Evolutionary conservation across 1,140 invertebrate genomes (phyloP), one percentile per base, ranked within the genome.

Genomic region (Ceratina japonica): DNA sequence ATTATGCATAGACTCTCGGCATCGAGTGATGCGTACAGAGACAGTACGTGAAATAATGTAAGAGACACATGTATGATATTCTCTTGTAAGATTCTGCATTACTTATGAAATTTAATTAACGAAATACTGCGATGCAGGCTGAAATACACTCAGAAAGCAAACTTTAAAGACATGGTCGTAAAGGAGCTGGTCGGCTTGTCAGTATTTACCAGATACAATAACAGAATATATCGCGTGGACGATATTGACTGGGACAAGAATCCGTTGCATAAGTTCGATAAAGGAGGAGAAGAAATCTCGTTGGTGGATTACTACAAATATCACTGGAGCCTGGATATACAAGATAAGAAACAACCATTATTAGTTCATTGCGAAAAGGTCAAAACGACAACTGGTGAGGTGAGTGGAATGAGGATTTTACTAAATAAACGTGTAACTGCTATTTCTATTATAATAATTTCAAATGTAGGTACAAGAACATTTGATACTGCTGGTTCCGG

Each of bases 131-230:
- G 37, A 83, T 65, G 44, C 52, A 85, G 82, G 44, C 16, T 61
- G 31, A 52, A 31, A 2, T 51, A 78, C 37, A 8, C 20, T 10
- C 20, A 2, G 0, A 59, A 18, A 16, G 3, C 12, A 13, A 87
- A 91, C 75, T 90, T 88, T 13, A 85, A 82, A 68, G 84, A 87
- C 7, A 31, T 37, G 7, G 70, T 84, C 0, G 49, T 83, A 7
- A 71, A 62, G 0, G 90, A 92, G 66, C 31, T 92, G 0, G 58
- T 91, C 8, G 91, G 91, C 7, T 79, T 87, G n/a, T 91, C 90
- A 0, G 97, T 99, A 0, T 89, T 99, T n/a, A 99, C 98, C 0
- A 94, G 96, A 65, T 99, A 99, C 86, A 99, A 99, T 86, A 98
- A 98, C 86, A 96, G 95, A 87, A 97, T 96, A 0, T 99, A 99